These are phyloP conservation scores for Caradrina kadenii DNA, from an alignment of 2,888 invertebrate genomes.

Conservation along the genomic window DNA sequence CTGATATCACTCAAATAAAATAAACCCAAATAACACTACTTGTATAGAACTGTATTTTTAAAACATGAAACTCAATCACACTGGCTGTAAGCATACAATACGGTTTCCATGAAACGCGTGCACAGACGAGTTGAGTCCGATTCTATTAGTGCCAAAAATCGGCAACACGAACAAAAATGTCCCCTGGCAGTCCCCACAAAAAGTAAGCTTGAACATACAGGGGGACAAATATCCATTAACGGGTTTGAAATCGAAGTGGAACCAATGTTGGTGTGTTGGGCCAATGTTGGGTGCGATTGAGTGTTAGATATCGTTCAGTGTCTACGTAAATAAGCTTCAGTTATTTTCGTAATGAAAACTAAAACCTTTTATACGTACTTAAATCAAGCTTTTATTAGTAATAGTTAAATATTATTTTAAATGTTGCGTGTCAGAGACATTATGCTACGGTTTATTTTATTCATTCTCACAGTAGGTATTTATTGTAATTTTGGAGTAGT, in stretches of 20 bases:
- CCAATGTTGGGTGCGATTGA: conserved; percentile 18
- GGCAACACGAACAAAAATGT: conserved; percentile 73
- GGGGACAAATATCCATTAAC: conserved; percentile 71
- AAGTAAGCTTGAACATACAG: conserved; percentile 59
- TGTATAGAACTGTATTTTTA: conserved; percentile 29
- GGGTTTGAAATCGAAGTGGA: conserved; percentile 50
- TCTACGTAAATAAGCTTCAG: not conserved
- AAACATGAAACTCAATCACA: conserved; percentile 50
- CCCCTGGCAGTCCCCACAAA: conserved; percentile 59
- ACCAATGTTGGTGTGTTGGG: conserved; percentile 35
- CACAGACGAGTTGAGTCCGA: conserved; percentile 54
- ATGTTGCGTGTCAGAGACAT: too few species aligned
- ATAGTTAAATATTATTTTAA: too few species aligned
- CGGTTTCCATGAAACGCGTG: conserved; percentile 62
- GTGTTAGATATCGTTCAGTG: not conserved
- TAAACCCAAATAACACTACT: conserved; percentile 1
- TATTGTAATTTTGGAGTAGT: too few species aligned
- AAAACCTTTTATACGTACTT: too few species aligned
- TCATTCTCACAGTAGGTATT: too few species aligned
- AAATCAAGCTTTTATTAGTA: too few species aligned
- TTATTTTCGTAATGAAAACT: too few species aligned
- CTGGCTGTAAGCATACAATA: conserved; percentile 46
- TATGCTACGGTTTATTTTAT: too few species aligned
- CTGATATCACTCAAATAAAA: not conserved
- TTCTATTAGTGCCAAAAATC: conserved; percentile 77